Percentiles rank a stretch among this genome's conserved stretches.
Conservation (phyloP, 2,113 vertebrate genomes). For the Oenanthe melanoleuca region DNA sequence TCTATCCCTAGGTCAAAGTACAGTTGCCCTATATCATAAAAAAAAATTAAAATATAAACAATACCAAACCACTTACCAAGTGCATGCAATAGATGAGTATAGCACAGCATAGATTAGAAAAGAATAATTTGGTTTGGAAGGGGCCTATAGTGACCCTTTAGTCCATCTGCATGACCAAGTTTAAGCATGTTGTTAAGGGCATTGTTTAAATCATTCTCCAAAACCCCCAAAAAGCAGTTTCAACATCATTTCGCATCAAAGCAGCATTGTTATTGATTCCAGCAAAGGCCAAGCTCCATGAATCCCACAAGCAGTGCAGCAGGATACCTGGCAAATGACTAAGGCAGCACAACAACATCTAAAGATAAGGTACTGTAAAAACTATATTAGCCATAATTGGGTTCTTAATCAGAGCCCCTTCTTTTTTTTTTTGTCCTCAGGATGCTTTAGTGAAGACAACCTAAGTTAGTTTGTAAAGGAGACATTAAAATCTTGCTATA, state of each 20-base stretch:
- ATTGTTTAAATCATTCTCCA: not conserved
- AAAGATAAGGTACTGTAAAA: not conserved
- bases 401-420: not conserved
- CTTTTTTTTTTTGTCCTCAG: not conserved
- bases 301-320: not conserved
- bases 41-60: not conserved
- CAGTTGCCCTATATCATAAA: not conserved
- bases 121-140: not conserved
- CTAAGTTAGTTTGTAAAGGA: not conserved
- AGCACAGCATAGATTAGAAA: not conserved
- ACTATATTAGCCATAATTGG: not conserved
- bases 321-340: not conserved
- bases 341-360: not conserved
- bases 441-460: not conserved
- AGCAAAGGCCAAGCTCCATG: not conserved
- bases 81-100: not conserved
- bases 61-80: not conserved
- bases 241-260: rapidly evolving
- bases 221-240: not conserved
- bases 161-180: not conserved
- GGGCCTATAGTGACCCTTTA: not conserved
- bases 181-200: not conserved
- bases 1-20: not conserved
- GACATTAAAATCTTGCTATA: not conserved
- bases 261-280: not conserved